A percentile compares a stretch with the other conserved stretches of the same genome.
Evolutionary conservation across 2,888 invertebrate species (phyloP).

Genomic region (Phortica okadai): DNA sequence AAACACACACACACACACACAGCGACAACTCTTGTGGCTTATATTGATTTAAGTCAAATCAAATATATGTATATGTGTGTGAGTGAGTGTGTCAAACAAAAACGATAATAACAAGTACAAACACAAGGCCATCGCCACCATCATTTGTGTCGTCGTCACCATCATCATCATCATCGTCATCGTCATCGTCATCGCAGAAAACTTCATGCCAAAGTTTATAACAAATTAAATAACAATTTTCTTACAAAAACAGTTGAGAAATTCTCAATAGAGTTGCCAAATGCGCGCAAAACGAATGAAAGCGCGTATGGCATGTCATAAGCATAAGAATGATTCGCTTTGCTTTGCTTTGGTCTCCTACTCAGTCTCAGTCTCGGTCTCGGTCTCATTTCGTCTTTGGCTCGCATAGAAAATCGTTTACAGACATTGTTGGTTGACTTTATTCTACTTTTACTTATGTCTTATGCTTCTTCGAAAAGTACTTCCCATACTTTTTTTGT

Average conservation of each 20-base stretch:
- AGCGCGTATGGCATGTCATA: background rate
- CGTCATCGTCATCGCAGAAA: background rate
- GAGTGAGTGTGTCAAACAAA: background rate
- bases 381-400: background rate
- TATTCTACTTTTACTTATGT: no score
- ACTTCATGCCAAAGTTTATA: conserved; percentile 44
- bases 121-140: no score
- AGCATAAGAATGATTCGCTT: no score
- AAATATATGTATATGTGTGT: background rate
- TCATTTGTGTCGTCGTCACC: no score
- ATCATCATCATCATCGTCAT: no score
- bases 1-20: background rate
- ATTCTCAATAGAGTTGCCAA: conserved; percentile 2
- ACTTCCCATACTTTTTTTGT: background rate
- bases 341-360: background rate
- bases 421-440: no score
- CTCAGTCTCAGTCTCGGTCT: conserved; percentile 53
- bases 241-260: conserved; percentile 9
- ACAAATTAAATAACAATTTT: conserved; percentile 51
- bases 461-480: no score
- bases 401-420: no score
- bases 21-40: background rate
- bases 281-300: conserved; percentile 2
- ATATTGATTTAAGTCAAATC: no score
- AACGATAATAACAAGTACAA: no score